phyloP scores from a whole-genome alignment of 2,797 vertebrate genomes.

The Rhincodon typus region DNA sequence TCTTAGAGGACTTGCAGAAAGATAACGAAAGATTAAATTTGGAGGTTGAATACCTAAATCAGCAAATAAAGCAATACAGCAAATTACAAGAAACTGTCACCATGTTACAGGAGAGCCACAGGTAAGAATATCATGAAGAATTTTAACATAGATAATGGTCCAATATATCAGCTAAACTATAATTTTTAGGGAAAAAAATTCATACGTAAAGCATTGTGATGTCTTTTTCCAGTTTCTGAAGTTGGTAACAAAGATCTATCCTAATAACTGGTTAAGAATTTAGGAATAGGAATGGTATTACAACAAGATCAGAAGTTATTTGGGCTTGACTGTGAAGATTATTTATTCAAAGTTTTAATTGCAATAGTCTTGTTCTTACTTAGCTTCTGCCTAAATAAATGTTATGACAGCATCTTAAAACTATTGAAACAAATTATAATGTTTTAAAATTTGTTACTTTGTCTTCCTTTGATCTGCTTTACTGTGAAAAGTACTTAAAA shows the following conservation, averaged over 20 bases:
- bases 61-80: slow-evolving; percentile 47
- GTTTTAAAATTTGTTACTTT: neutral
- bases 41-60: slow-evolving; percentile 46
- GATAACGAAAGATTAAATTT: slow-evolving; percentile 45
- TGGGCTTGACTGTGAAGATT: neutral
- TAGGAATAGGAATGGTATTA: neutral
- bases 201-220: neutral
- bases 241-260: neutral
- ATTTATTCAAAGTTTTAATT: neutral
- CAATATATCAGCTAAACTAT: neutral
- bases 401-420: neutral
- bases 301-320: neutral
- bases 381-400: neutral
- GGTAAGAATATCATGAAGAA: slow-evolving; percentile 40
- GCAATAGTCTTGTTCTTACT: neutral
- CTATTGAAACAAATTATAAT: neutral
- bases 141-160: neutral
- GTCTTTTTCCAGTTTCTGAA: neutral
- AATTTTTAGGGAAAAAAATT: neutral
- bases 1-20: slow-evolving; percentile 41
- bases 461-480: neutral
- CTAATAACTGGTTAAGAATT: neutral
- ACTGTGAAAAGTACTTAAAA: neutral
- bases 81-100: slow-evolving; percentile 46
- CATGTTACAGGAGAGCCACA: slow-evolving; percentile 51